Conservation (phyloP, 53 echinoderm and acorn worm species). For the Echinarachnius parma region DNA sequence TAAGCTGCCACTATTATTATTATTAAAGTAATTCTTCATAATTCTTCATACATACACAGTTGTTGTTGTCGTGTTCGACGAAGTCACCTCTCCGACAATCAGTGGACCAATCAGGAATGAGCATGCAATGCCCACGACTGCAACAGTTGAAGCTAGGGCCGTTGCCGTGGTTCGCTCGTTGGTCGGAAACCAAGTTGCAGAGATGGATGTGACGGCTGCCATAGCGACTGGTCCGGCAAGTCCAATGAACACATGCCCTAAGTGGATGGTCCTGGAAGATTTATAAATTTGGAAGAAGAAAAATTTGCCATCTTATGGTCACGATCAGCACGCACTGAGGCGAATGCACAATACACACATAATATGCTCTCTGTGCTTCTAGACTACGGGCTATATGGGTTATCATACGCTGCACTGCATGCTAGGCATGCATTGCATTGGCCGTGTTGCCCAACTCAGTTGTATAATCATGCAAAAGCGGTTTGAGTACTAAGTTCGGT, state of each 20-base stretch:
- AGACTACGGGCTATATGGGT: no score
- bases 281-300: neutral
- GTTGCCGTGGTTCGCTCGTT: slow-evolving; percentile 81
- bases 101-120: slow-evolving; percentile 74
- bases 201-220: slow-evolving; percentile 67
- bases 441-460: no score
- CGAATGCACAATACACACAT: no score
- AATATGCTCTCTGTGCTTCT: no score
- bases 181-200: slow-evolving; percentile 86
- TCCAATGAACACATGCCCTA: slow-evolving; percentile 82
- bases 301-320: no score
- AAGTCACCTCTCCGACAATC: slow-evolving; percentile 48
- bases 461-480: no score
- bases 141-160: slow-evolving; percentile 59
- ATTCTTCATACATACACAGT: slow-evolving; percentile 21
- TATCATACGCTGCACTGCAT: no score
- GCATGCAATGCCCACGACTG: slow-evolving; percentile 60
- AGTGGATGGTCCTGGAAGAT: slow-evolving; percentile 67
- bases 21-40: no score
- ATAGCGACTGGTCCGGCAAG: slow-evolving; percentile 75
- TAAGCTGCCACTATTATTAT: neutral
- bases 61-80: slow-evolving; percentile 21
- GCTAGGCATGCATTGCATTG: no score
- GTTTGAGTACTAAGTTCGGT: no score
- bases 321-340: no score